Evolutionary conservation across 2,113 vertebrate species (phyloP), one percentile per base, ranked within the genome.

Genomic region (Cheirogaleus medius): DNA sequence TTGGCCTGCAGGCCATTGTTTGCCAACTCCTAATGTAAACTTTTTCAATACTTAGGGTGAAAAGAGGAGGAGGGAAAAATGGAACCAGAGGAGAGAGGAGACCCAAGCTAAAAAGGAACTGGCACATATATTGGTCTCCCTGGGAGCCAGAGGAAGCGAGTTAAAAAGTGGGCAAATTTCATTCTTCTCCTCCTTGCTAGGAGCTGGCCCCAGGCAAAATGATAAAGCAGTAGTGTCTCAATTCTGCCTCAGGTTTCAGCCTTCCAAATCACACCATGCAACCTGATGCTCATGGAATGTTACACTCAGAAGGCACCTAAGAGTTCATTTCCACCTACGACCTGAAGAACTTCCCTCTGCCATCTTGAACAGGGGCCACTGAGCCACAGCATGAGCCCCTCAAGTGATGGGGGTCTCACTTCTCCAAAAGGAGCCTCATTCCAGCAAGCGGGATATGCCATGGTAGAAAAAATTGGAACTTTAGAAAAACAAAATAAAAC

Each of bases 351-450:
- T 5, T 8, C 9, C 66, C 44, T 54, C 34, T 8, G 5, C 10
- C 84, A 74, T 52, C 34, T 34, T 63, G 44, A 74, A 17, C 82
- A 34, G 27, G 42, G 84, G 87, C 63, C 52, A 5, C 42, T 56
- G 21, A 74, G n/a, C 27, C 42, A 29, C 21, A 52, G 21, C 5
- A 17, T 1, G 60, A 29, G 14, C 39, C 25, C 8, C 2, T 1
- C 13, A 52, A n/a, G 8, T 6, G 78, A 37, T 2, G 0, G n/a
- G 6, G 11, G 11, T 13, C 39, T 68, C 29, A 9, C 12, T 56
- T 29, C 18, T 83, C 73, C 21, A 0, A 71, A 63, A 66, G 11
- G 47, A 5, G 1, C 32, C 56, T 89, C 49, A 81, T 23, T 56
- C 4, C 42, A 80, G 54, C 20, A 64, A 60, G 8, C 6, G 0